phyloP scores from a whole-genome alignment of 1,140 invertebrate species.

The Tetramorium simillimum region DNA sequence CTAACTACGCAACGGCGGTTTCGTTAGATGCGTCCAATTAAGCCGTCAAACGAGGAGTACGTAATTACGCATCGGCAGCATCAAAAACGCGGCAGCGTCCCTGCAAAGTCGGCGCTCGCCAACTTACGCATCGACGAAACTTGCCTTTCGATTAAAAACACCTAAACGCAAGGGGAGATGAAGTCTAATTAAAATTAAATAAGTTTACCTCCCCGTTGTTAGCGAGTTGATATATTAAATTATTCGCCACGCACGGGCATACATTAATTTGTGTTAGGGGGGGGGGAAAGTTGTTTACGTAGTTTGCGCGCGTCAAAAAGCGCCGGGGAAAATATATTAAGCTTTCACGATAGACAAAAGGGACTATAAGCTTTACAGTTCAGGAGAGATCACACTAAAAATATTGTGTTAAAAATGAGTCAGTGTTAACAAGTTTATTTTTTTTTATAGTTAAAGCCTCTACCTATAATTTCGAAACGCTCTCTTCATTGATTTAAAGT shows the following conservation, averaged over 20 bases:
- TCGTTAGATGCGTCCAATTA: constrained; percentile 45
- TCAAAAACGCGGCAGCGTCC: background rate
- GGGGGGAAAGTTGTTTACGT: constrained; percentile 22
- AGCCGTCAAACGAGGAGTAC: constrained; percentile 20
- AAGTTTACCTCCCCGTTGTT: background rate
- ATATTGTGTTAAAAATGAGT: constrained; percentile 2
- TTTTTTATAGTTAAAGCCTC: background rate
- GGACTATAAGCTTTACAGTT: background rate
- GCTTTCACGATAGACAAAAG: background rate
- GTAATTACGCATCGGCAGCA: constrained; percentile 23
- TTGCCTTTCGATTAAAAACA: background rate
- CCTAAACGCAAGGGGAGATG: background rate
- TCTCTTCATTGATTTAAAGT: background rate
- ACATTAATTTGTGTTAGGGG: constrained; percentile 19
- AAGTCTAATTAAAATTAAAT: constrained; percentile 47
- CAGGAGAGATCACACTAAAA: background rate
- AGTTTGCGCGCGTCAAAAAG: constrained; percentile 19
- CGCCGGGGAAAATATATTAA: background rate
- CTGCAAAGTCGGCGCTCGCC: background rate
- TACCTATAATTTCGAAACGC: background rate
- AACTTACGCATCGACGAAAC: constrained; percentile 1
- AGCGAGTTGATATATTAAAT: constrained; percentile 41
- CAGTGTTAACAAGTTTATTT: background rate
- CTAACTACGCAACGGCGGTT: constrained; percentile 50
- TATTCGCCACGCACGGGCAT: background rate